Evolutionary conservation across 1,140 invertebrate genomes (phyloP).

Genomic region (Octopus bimaculoides): DNA sequence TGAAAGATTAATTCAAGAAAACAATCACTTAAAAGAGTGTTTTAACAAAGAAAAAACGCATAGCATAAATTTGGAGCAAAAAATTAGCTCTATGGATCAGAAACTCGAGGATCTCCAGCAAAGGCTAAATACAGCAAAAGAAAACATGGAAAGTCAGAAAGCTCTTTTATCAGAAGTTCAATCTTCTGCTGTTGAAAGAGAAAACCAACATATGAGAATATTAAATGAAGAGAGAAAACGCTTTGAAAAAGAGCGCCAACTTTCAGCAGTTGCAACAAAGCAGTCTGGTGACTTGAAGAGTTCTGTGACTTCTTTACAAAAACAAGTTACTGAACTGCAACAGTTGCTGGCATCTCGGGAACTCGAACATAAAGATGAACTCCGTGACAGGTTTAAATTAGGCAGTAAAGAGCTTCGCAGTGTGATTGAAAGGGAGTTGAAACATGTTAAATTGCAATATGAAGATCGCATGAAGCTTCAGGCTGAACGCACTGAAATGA

Average conservation of each 20-base stretch:
- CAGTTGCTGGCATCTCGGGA: neutral
- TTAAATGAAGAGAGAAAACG: neutral
- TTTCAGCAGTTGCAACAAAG: neutral
- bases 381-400: neutral
- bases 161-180: neutral
- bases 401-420: neutral
- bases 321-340: neutral
- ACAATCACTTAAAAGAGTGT: neutral
- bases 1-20: neutral
- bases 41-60: neutral
- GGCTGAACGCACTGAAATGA: neutral
- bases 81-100: neutral
- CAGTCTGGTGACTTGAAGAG: neutral
- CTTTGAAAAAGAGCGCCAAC: neutral
- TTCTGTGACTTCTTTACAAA: neutral
- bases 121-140: neutral
- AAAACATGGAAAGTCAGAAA: neutral
- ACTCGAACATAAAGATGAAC: neutral
- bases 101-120: neutral
- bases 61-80: neutral
- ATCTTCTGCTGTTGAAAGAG: neutral
- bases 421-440: neutral
- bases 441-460: neutral
- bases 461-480: constrained; percentile 1
- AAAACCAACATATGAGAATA: neutral